Evolutionary conservation across 2,888 invertebrate species (phyloP), one percentile per base, ranked within the genome.

Genomic region (Macropis europaea): DNA sequence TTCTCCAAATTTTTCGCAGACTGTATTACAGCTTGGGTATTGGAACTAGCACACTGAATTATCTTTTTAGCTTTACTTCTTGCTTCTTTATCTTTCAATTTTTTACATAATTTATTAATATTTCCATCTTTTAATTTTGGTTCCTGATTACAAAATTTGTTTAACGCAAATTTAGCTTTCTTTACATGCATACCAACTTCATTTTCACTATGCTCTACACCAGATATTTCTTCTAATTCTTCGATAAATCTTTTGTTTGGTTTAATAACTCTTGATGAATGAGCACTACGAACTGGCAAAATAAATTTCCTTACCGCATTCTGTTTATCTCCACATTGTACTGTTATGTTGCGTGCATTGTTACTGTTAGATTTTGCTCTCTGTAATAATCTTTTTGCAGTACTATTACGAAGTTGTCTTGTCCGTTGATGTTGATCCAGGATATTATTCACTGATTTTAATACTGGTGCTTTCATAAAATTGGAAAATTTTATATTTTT

Each of bases 161-260:
- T 79, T 5, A 76, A 45, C 7, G 77, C 62, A 34, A 84, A 77
- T 79, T 83, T 87, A 11, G 84, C 81, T 57, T 86, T 88, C 64
- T 89, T 88, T 11, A 82, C 74, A 24, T 86, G 79, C 0, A 54
- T 52, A 5, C 64, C 52, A 48, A 76, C 59, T 59, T 88, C 86
- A 67, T 82, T 84, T 36, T 88, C 87, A 22, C 82, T 78, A 57
- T 84, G 82, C 17, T 89, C 87, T 57, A 90, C 81, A 69, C 84
- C 71, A 70, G 88, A 67, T 74, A 86, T 71, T 42, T 90, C 90
- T 84, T 93, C 93, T 73, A 93, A 93, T 69, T 93, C 93, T 85
- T 95, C 95, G 60, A 96, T 93, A 84, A 97, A 95, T 77, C 95
- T 93, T 90, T 96, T 97, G 86, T 96, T 97, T 38, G 97, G 97